phyloP scores from a whole-genome alignment of 2,113 vertebrate genomes.

The Silurus glanis region DNA sequence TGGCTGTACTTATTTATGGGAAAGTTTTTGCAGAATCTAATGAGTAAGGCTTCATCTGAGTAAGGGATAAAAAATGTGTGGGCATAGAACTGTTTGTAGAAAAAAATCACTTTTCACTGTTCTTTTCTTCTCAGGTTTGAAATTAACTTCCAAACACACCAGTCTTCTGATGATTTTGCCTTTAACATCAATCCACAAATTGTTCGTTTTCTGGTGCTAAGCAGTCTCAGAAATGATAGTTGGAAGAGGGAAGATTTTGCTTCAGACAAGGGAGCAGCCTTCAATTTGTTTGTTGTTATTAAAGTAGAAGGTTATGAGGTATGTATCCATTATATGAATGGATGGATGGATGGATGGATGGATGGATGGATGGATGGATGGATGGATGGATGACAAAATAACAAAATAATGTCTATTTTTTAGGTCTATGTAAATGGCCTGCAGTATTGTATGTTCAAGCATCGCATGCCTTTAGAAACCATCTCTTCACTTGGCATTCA shows the following conservation, averaged over 20 bases:
- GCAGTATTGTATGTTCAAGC: constrained; percentile 10
- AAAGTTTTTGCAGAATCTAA: background rate
- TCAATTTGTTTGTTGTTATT: constrained; percentile 16
- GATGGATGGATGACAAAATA: no score
- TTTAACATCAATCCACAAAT: constrained; percentile 35
- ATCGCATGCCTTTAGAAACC: background rate
- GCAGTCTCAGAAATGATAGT: background rate
- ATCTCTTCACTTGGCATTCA: constrained; percentile 1
- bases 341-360: no score
- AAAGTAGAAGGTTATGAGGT: constrained; percentile 37
- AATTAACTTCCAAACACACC: constrained; percentile 22
- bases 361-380: no score
- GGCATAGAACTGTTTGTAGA: background rate
- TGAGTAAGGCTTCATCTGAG: background rate
- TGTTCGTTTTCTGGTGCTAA: background rate
- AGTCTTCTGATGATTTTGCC: constrained; percentile 24
- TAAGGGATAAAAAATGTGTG: background rate
- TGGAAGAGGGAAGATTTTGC: constrained; percentile 9
- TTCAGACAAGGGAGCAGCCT: constrained; percentile 10
- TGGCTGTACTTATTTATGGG: constrained; percentile 16
- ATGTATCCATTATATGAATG: background rate
- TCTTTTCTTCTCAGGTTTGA: constrained; percentile 15
- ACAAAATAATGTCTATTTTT: background rate
- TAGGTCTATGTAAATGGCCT: constrained; percentile 4
- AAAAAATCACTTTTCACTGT: background rate